These are phyloP conservation scores for Lepidurus packardi DNA, from an alignment of 1,140 invertebrate genomes.

Conservation along the genomic window DNA sequence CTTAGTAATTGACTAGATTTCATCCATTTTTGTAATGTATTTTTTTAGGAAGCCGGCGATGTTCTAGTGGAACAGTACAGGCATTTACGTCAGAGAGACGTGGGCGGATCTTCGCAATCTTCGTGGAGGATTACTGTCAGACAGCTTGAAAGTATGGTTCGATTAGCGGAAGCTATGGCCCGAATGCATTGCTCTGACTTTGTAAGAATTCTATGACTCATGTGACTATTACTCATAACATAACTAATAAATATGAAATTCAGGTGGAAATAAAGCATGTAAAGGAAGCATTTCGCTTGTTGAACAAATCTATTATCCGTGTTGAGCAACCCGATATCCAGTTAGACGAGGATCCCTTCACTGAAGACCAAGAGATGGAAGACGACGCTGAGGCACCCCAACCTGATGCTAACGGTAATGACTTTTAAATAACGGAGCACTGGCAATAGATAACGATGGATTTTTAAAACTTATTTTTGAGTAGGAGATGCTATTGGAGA, in stretches of 20 bases:
- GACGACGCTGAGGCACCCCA: slow-evolving; percentile 29
- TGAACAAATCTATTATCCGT: slow-evolving; percentile 97
- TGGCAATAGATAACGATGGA: neutral
- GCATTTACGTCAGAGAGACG: slow-evolving; percentile 74
- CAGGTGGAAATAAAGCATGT: slow-evolving; percentile 70
- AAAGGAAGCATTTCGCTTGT: slow-evolving; percentile 82
- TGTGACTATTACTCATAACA: no score
- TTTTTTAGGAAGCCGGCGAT: slow-evolving; percentile 66
- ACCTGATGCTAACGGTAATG: slow-evolving; percentile 11
- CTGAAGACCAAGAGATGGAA: slow-evolving; percentile 42
- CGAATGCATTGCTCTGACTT: slow-evolving; percentile 89
- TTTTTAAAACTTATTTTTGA: neutral
- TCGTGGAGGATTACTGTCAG: slow-evolving; percentile 96
- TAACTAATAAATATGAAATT: neutral
- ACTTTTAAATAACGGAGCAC: neutral
- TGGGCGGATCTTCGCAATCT: slow-evolving; percentile 56
- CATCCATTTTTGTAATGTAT: neutral
- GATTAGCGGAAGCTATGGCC: slow-evolving; percentile 92
- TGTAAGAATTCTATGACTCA: slow-evolving; percentile 50
- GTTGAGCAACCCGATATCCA: slow-evolving; percentile 97
- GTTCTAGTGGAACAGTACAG: slow-evolving; percentile 86
- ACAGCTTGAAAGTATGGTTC: slow-evolving; percentile 96
- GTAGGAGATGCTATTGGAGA: slow-evolving; percentile 7
- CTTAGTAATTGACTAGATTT: neutral
- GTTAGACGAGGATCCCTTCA: slow-evolving; percentile 68